phyloP scores from a whole-genome alignment of 2,888 invertebrate genomes.

The Petrophora chlorosata region DNA sequence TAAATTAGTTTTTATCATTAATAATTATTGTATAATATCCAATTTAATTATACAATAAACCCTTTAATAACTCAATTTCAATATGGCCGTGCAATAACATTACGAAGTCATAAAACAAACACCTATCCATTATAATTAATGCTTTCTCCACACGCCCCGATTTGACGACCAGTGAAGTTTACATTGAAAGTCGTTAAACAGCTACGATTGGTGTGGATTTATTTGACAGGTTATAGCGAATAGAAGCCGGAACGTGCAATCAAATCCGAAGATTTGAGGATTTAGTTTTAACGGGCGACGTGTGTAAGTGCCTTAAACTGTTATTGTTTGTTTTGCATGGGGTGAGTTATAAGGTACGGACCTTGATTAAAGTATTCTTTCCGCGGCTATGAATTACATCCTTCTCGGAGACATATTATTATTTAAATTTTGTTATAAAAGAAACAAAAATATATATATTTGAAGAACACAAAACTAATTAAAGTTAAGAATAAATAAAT shows the following conservation, averaged over 20 bases:
- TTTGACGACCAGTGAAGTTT: constrained; percentile 20
- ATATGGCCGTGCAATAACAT: constrained; percentile 14
- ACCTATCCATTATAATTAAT: constrained; percentile 42
- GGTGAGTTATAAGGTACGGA: not conserved
- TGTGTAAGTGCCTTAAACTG: constrained; percentile 26
- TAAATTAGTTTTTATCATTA: too few species aligned
- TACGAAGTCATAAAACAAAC: constrained; percentile 39
- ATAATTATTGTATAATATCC: too few species aligned
- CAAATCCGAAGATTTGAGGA: constrained; percentile 47
- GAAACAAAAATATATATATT: too few species aligned
- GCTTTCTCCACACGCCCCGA: constrained; percentile 36
- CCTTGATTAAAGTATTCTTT: too few species aligned
- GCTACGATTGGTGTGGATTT: constrained; percentile 51
- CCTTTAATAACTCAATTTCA: constrained; percentile 13
- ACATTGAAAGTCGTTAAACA: constrained; percentile 55
- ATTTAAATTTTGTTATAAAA: too few species aligned
- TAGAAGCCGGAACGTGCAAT: constrained; percentile 54
- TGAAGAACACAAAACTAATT: too few species aligned
- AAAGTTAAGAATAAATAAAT: too few species aligned
- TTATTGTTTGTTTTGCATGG: constrained; percentile 27
- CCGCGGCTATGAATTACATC: too few species aligned
- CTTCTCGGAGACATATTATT: too few species aligned
- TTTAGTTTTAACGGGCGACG: constrained; percentile 39
- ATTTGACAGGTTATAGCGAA: constrained; percentile 60
- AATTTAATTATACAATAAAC: constrained; percentile 10